Base-by-base conservation (phyloP, 2,113 vertebrate genomes). In the Chascanopsetta lugubris region DNA sequence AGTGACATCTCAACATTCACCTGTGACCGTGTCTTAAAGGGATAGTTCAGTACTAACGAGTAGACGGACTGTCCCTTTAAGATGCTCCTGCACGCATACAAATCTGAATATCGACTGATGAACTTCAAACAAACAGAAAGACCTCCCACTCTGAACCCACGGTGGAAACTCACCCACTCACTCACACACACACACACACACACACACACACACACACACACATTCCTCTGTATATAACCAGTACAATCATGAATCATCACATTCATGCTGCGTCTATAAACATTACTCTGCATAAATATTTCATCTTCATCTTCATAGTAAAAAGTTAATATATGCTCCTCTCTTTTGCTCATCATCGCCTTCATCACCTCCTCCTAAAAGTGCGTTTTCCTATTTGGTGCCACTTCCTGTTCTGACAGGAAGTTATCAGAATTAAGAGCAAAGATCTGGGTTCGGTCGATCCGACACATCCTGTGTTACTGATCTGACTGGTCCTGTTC, bases 371-470 rank as follows among this genome's bases (percentile, higher is more conserved):
- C 59, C 55, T 71, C 58, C 26, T 26, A 77, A 82, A 84, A 84
- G 61, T 87, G 77, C 84, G 64, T 77, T n/a, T n/a, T 85, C 55
- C 30, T 82, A 46, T 72, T 81, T 73, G 69, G 75, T 89, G 80
- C 79, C 84, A 81, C 32, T 57, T 42, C 22, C 75, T 61, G 66
- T 62, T 72, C 1, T 1, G 47, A 86, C 72, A 63, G n/a, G n/a
- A n/a, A n/a, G n/a, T n/a, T n/a, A n/a, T 72, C 10, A 63, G 50
- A 32, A 43, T 69, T 55, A 54, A 43, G 62, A 40, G 38, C 34
- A 32, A 21, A 25, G 42, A 4, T 7, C 43, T 65, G 32, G 56
- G n/a, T n/a, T n/a, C n/a, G n/a, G n/a, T n/a, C n/a, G n/a, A n/a
- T n/a, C n/a, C n/a, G n/a, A n/a, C n/a, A n/a, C n/a, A n/a, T n/a